A percentile compares a stretch with the other conserved stretches of the same genome.
phyloP scores from a whole-genome alignment of 1,140 invertebrate species.

The Orchesella cincta region DNA sequence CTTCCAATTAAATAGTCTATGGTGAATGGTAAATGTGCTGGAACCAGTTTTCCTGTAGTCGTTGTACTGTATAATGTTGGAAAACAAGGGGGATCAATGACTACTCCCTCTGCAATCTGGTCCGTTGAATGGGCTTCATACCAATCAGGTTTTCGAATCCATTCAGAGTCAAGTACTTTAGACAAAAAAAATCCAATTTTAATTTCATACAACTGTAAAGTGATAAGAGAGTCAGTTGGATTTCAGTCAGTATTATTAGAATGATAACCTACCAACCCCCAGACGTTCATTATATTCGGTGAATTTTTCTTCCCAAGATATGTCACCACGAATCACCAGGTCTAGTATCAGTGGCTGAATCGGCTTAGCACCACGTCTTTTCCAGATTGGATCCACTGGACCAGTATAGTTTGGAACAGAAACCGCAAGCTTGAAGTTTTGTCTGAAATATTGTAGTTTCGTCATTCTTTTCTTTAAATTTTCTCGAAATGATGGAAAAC shows the following conservation, averaged over 20 bases:
- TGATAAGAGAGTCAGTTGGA: neutral
- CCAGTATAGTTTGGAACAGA: too few species aligned
- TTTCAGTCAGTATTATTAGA: neutral
- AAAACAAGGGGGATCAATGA: constrained; percentile 1
- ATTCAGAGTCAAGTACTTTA: neutral
- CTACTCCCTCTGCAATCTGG: neutral
- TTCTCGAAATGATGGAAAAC: too few species aligned
- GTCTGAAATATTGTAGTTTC: too few species aligned
- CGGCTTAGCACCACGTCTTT: neutral
- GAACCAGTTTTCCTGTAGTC: neutral
- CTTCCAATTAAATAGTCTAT: neutral
- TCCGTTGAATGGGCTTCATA: neutral
- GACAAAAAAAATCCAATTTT: neutral
- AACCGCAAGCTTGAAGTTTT: too few species aligned
- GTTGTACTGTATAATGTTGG: neutral
- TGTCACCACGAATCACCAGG: neutral
- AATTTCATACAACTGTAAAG: neutral
- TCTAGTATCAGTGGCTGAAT: neutral
- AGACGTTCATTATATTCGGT: neutral
- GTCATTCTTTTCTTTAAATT: too few species aligned
- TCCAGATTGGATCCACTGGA: constrained; percentile 9
- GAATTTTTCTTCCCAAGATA: neutral
- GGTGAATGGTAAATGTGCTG: neutral
- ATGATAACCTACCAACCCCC: neutral
- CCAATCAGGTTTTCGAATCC: neutral